Evolutionary conservation across 2,888 invertebrate genomes (phyloP), one percentile per base, ranked within the genome.

Genomic region (Lagria hirta): DNA sequence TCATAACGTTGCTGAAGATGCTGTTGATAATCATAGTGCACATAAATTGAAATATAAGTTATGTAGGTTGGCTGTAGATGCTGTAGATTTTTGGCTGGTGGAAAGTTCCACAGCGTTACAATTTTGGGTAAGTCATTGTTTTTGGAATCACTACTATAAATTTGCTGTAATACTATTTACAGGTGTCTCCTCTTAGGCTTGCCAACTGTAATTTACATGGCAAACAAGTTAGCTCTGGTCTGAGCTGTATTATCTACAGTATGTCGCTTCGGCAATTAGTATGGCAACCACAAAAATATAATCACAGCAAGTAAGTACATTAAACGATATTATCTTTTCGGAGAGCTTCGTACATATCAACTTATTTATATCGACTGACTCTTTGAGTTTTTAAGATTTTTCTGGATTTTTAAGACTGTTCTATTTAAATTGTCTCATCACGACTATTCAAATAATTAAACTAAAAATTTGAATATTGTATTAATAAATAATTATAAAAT

Each of bases 181-280:
- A 82, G 81, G 77, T 92, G 56, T 90, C 89, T 11, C 95, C 96
- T 1, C 79, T 95, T 18, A 81, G 95, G 32, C 71, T 95, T 47
- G 86, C 94, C 12, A 89, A 86, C 29, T 97, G 97, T 65, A 97
- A 97, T 74, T 77, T 97, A n/a, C 96, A 97, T 64, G 94, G 95
- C 1, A 84, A 88, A 52, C 88, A 90, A 60, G 92, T 92, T 17
- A 88, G 89, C 55, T 86, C 88, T 2, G 96, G 96, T 1, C 79
- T 95, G 15, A 94, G 94, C 2, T 88, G 87, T 3, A 77, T 96
- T 28, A 71, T 96, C 46, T 72, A 69, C 54, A 65, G 69, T 41
- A 64, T 67, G 56, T 69, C 69, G 3, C 32, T 72, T 15, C 49
- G 71, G 12, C 71, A 72, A 43, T 56, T 68, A 14, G 65, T 71